Conservation (phyloP, 2,888 invertebrate genomes). For the Scrobipalpa costella region DNA sequence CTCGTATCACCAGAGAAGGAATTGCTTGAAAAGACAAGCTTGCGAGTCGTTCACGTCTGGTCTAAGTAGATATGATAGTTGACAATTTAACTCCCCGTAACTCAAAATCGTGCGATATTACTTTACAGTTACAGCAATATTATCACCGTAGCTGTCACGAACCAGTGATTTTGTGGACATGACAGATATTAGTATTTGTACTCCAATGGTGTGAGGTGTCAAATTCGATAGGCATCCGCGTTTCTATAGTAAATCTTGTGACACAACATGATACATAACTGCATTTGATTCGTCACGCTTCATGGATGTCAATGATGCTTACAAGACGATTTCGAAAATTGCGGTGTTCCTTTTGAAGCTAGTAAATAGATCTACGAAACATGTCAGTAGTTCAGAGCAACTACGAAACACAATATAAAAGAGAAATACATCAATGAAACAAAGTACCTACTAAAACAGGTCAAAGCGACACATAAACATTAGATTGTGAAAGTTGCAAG, state of each 20-base stretch:
- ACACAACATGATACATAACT: conserved; percentile 25
- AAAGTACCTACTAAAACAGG: background rate
- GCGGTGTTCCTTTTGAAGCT: background rate
- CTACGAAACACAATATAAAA: background rate
- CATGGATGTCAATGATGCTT: conserved; percentile 1
- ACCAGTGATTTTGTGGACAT: conserved; percentile 31
- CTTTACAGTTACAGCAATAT: conserved; percentile 14
- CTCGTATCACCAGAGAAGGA: background rate
- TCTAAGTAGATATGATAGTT: conserved; percentile 10
- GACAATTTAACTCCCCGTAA: conserved; percentile 13
- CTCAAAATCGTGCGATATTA: conserved; percentile 15
- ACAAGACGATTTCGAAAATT: conserved; percentile 11
- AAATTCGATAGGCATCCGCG: conserved; percentile 30
- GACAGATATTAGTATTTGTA: conserved; percentile 31
- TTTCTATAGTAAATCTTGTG: conserved; percentile 30
- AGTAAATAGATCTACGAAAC: background rate
- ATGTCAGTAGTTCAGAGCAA: too few relatives aligned
- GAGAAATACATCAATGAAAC: background rate
- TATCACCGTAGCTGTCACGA: conserved; percentile 29
- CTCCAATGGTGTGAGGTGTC: conserved; percentile 26
- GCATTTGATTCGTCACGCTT: conserved; percentile 25
- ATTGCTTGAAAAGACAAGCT: conserved; percentile 7
- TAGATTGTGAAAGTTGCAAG: background rate
- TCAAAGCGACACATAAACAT: background rate
- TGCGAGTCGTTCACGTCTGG: background rate